Evolutionary conservation across 2,888 invertebrate species (phyloP).

Genomic region (Drosophila picticornis): DNA sequence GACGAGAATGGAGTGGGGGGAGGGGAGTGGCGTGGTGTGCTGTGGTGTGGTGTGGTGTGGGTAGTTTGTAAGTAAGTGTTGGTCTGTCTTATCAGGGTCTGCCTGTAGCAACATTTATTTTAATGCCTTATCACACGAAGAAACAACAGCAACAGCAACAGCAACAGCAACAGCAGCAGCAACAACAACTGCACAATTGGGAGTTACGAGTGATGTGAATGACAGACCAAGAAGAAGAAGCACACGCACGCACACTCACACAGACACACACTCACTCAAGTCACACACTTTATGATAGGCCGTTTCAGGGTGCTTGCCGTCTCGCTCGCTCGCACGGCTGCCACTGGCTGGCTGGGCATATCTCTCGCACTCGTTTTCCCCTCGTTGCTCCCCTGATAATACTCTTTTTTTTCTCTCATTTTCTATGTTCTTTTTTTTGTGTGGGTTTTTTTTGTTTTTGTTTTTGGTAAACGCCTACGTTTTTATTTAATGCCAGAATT

Average conservation of each 20-base stretch:
- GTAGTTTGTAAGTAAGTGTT: slow-evolving; percentile 39
- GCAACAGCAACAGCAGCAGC: slow-evolving; percentile 7
- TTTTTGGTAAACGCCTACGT: slow-evolving; percentile 78
- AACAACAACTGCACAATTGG: slow-evolving; percentile 75
- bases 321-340: slow-evolving; percentile 25
- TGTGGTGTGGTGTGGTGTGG: slow-evolving; percentile 17
- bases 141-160: slow-evolving; percentile 10
- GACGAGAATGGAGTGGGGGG: slow-evolving; percentile 1
- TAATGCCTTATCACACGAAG: slow-evolving; percentile 75
- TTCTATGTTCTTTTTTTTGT: slow-evolving; percentile 22
- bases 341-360: background rate
- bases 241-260: background rate
- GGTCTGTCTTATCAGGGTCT: slow-evolving; percentile 69
- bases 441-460: slow-evolving; percentile 36
- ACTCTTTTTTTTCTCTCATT: slow-evolving; percentile 34
- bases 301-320: slow-evolving; percentile 25
- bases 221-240: slow-evolving; percentile 42
- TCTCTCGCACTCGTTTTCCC: slow-evolving; percentile 15
- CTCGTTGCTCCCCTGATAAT: slow-evolving; percentile 67
- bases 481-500: slow-evolving; percentile 72
- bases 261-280: background rate
- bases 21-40: slow-evolving; percentile 18
- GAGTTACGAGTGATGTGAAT: slow-evolving; percentile 74
- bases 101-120: slow-evolving; percentile 79
- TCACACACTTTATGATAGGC: slow-evolving; percentile 57